A percentile compares a stretch with the other conserved stretches of the same genome.
phyloP scores from a whole-genome alignment of 1,140 invertebrate species.

The Heliconius himera region DNA sequence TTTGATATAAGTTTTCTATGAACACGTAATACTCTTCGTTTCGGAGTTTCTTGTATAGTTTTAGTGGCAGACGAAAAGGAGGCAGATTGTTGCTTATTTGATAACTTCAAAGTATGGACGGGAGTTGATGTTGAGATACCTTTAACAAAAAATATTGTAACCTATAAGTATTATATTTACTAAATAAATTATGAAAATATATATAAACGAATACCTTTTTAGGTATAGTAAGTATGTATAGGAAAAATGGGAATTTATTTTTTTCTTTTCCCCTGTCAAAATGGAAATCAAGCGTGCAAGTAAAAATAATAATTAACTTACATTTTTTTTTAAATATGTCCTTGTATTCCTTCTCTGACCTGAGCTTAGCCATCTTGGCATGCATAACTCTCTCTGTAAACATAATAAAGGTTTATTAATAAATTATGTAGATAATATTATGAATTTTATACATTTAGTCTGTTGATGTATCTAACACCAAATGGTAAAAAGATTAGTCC shows the following conservation, averaged over 20 bases:
- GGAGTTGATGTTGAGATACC: background rate
- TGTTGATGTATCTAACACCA: background rate
- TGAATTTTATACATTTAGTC: background rate
- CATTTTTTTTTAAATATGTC: background rate
- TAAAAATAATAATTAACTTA: background rate
- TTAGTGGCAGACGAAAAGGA: constrained; percentile 18
- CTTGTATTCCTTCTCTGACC: background rate
- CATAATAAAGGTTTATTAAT: background rate
- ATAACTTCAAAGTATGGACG: background rate
- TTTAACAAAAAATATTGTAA: background rate
- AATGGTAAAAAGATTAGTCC: too few relatives aligned
- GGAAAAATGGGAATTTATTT: too few relatives aligned
- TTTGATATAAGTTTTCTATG: background rate
- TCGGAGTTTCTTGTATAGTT: background rate
- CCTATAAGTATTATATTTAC: too few relatives aligned
- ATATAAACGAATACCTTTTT: too few relatives aligned
- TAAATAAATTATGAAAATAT: too few relatives aligned
- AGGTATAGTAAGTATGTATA: too few relatives aligned
- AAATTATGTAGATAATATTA: too few relatives aligned
- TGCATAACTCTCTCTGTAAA: constrained; percentile 5
- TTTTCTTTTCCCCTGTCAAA: too few relatives aligned
- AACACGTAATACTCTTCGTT: background rate
- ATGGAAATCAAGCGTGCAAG: too few relatives aligned
- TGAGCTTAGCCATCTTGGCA: background rate
- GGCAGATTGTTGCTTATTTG: background rate